Evolutionary conservation across 2,797 vertebrate species (phyloP).

Genomic region (Coregonus suidteri): DNA sequence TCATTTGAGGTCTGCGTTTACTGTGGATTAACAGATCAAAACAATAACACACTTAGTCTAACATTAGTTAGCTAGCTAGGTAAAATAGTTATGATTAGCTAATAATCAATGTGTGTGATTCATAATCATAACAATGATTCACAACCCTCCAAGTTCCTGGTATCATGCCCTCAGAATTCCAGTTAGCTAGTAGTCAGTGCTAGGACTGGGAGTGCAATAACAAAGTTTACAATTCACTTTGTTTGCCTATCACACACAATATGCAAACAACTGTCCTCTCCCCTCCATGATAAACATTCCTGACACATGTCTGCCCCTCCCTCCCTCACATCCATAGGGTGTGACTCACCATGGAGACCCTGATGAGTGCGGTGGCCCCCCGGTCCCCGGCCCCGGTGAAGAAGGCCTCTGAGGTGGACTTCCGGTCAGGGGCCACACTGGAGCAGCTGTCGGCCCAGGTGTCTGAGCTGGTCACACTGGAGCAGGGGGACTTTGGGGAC

Average conservation of each 20-base stretch:
- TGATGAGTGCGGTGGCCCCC: conserved; percentile 81
- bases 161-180: neutral
- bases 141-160: neutral
- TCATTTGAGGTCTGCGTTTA: neutral
- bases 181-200: too few relatives aligned
- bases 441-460: conserved; percentile 86
- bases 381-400: conserved; percentile 78
- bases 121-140: neutral
- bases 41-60: neutral
- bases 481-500: conserved; percentile 81
- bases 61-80: neutral
- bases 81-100: too few relatives aligned
- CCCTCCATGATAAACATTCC: neutral
- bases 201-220: too few relatives aligned
- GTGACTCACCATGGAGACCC: conserved; percentile 72
- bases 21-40: neutral
- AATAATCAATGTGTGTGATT: neutral
- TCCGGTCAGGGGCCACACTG: conserved; percentile 85
- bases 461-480: conserved; percentile 85
- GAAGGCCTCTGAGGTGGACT: conserved; percentile 85
- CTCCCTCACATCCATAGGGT: conserved; percentile 31
- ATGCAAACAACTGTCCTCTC: neutral
- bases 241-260: neutral
- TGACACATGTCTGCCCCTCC: neutral
- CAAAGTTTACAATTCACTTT: neutral